Evolutionary conservation across 2,797 vertebrate genomes (phyloP), one percentile per base, ranked within the genome.

Genomic region (Fratercula arctica): DNA sequence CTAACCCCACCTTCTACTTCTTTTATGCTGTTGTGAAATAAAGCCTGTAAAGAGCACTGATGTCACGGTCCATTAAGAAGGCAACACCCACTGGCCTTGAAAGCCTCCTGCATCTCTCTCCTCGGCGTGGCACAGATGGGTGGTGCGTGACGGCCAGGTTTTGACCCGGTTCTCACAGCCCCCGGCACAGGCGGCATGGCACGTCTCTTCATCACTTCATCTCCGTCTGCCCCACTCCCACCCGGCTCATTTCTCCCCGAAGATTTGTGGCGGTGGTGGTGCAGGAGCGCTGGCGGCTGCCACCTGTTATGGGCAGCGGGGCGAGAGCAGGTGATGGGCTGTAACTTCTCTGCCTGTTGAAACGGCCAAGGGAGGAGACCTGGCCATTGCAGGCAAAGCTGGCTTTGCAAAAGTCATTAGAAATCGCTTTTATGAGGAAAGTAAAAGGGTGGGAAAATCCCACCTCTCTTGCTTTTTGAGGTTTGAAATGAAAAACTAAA

Each of bases 91-190:
- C 46, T 85, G 85, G 60, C 69, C 60, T 53, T 25, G 33, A 51
- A 61, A 76, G 57, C 73, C 28, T 33, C 13, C 2, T 8, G 3
- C 51, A 3, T 75, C 89, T 60, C 48, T 25, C 39, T 95, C n/a
- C 78, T 88, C 16, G 41, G 86, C 5, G 1, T 50, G 64, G 45
- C 92, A 78, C 41, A 41, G 90, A 64, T 53, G 88, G 76, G 61
- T 3, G 0, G 20, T 14, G 78, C 0, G 2, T 73, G 73, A 76
- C 2, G 9, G 72, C 82, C 2, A 35, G 16, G 14, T 20, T 76
- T 60, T 59, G 41, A 23, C 33, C 77, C 4, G 3, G 50, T 96
- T 97, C 92, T 95, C 95, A 90, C 78, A 89, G 73, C 51, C 82
- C 70, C 59, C 1, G 1, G 85, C 0, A 0, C 57, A 54, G 75